Percentiles rank a stretch among this genome's conserved stretches.
Evolutionary conservation across 2,888 invertebrate genomes (phyloP).

Genomic region (Catocala fraxini): DNA sequence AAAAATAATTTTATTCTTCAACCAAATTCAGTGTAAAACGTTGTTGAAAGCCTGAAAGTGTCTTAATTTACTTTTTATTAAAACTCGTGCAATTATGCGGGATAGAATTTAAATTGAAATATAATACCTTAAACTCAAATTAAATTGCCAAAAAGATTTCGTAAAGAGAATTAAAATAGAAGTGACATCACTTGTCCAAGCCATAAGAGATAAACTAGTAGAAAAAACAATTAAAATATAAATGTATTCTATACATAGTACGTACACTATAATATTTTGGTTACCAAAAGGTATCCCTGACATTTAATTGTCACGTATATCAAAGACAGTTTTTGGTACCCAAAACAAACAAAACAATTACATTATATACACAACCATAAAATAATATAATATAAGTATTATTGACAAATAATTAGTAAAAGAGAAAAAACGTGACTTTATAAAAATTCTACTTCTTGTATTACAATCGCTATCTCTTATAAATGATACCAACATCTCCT

Average conservation of each 20-base stretch:
- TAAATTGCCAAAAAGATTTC: slow-evolving; percentile 49
- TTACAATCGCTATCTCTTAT: slow-evolving; percentile 37
- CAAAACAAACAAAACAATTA: no score
- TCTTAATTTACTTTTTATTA: slow-evolving; percentile 29
- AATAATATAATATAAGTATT: no score
- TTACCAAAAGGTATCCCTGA: no score
- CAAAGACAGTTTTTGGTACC: no score
- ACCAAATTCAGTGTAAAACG: slow-evolving; percentile 15
- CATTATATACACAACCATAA: no score
- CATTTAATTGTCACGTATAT: no score
- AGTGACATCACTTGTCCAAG: slow-evolving; percentile 21
- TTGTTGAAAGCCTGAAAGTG: slow-evolving; percentile 22
- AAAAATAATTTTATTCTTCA: not conserved
- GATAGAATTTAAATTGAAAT: slow-evolving; percentile 51
- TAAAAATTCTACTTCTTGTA: slow-evolving; percentile 10
- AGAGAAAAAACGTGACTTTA: not conserved
- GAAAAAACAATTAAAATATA: not conserved
- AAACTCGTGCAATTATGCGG: slow-evolving; percentile 40
- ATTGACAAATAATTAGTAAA: slow-evolving; percentile 3
- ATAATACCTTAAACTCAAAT: slow-evolving; percentile 51
- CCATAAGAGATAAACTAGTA: slow-evolving; percentile 2
- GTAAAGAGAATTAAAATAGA: slow-evolving; percentile 37
- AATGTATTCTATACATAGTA: no score
- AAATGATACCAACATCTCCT: slow-evolving; percentile 37
- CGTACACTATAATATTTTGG: no score